These are phyloP conservation scores for Merops nubicus DNA, from an alignment of 2,113 vertebrate genomes.

Conservation along the genomic window DNA sequence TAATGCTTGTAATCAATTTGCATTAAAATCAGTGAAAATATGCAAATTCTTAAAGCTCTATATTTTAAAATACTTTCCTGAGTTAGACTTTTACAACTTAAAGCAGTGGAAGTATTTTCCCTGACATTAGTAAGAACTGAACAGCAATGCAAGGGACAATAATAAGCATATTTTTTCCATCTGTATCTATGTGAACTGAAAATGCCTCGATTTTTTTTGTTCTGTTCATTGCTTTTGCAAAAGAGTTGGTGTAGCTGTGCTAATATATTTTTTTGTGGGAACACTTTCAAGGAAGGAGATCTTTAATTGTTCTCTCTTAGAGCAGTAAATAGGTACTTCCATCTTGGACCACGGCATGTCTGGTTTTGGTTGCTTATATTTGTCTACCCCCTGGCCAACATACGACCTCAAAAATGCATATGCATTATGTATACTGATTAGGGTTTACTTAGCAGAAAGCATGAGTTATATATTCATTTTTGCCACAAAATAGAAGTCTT, in stretches of 20 bases:
- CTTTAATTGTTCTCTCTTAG: slow-evolving; percentile 12
- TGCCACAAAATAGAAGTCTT: slow-evolving; percentile 46
- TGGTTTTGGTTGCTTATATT: slow-evolving; percentile 43
- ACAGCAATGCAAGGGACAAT: neutral
- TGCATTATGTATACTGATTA: slow-evolving; percentile 50
- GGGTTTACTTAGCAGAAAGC: slow-evolving; percentile 57
- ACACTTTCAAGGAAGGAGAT: neutral
- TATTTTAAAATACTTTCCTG: neutral
- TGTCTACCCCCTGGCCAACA: slow-evolving; percentile 5
- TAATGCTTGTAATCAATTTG: neutral
- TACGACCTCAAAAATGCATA: slow-evolving; percentile 65
- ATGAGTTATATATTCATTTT: slow-evolving; percentile 57
- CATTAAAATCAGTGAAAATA: neutral
- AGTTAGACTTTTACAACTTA: neutral
- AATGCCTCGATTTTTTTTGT: neutral
- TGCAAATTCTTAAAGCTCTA: neutral
- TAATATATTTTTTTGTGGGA: neutral
- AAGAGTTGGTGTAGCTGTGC: neutral
- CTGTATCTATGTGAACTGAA: neutral
- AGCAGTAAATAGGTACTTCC: slow-evolving; percentile 56
- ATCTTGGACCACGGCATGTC: slow-evolving; percentile 24
- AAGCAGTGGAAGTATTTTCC: neutral
- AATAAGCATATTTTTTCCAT: neutral
- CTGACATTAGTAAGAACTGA: neutral
- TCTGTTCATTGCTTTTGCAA: neutral